phyloP scores from a whole-genome alignment of 2,888 invertebrate species.

The Acrocera orbiculus region DNA sequence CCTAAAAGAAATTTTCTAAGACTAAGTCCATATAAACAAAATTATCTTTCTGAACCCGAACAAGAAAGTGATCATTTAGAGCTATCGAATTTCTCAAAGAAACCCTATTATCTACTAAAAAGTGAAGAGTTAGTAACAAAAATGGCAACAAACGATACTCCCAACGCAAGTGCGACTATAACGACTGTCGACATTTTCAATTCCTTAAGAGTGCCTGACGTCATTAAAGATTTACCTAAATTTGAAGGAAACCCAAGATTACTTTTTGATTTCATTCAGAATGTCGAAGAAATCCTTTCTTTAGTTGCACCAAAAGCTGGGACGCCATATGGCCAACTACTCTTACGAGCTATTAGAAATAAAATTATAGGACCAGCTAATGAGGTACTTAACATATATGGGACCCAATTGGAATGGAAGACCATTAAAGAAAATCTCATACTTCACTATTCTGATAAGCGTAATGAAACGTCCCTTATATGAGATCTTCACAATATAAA shows the following conservation, averaged over 20 bases:
- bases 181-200: too few relatives aligned
- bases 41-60: too few relatives aligned
- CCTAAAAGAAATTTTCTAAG: too few relatives aligned
- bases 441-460: conserved; percentile 12
- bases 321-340: conserved; percentile 8
- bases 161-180: too few relatives aligned
- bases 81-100: too few relatives aligned
- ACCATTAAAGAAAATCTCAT: conserved; percentile 11
- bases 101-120: too few relatives aligned
- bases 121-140: too few relatives aligned
- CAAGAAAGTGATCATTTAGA: too few relatives aligned
- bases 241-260: conserved; percentile 8
- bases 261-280: conserved; percentile 9
- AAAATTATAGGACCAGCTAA: conserved; percentile 12
- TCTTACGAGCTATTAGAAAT: conserved; percentile 10
- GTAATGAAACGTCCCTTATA: conserved; percentile 12
- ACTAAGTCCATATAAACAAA: too few relatives aligned
- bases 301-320: conserved; percentile 5
- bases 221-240: conserved; percentile 11
- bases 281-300: conserved; percentile 10
- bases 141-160: too few relatives aligned
- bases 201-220: conserved; percentile 12
- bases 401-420: conserved; percentile 10
- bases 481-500: conserved; percentile 10
- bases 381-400: conserved; percentile 12